Percentiles rank a stretch among this genome's conserved stretches.
Evolutionary conservation across 2,888 invertebrate species (phyloP).

Genomic region (Polydrusus tereticollis): DNA sequence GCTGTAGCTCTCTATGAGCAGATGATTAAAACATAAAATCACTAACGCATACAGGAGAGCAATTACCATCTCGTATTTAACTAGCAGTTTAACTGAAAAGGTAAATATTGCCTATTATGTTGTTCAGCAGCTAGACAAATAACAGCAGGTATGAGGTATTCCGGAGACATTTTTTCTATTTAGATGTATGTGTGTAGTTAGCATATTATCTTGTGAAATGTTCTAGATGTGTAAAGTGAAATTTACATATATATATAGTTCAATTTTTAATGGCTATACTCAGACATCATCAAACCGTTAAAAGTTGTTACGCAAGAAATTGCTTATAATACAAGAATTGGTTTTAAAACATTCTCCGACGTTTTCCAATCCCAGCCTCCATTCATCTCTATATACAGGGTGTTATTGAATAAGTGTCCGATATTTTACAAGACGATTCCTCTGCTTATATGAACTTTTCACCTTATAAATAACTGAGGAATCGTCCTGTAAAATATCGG

Average conservation of each 20-base stretch:
- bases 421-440: too few relatives aligned
- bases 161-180: constrained; percentile 1
- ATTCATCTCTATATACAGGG: too few relatives aligned
- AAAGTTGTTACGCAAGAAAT: too few relatives aligned
- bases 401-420: too few relatives aligned
- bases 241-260: not conserved
- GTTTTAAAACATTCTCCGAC: too few relatives aligned
- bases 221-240: not conserved
- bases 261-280: too few relatives aligned
- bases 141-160: constrained; percentile 8
- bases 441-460: too few relatives aligned
- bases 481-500: too few relatives aligned
- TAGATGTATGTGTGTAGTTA: not conserved
- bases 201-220: not conserved
- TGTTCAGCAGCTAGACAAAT: constrained; percentile 10
- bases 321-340: too few relatives aligned
- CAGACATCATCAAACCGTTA: too few relatives aligned
- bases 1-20: not conserved
- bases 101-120: constrained; percentile 16
- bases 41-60: constrained; percentile 5
- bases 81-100: constrained; percentile 9
- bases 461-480: too few relatives aligned
- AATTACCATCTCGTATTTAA: constrained; percentile 16
- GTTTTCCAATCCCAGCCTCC: too few relatives aligned
- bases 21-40: constrained; percentile 16